These are phyloP conservation scores for Drosophila nikananu DNA, from an alignment of 1,140 invertebrate genomes.

Conservation along the genomic window DNA sequence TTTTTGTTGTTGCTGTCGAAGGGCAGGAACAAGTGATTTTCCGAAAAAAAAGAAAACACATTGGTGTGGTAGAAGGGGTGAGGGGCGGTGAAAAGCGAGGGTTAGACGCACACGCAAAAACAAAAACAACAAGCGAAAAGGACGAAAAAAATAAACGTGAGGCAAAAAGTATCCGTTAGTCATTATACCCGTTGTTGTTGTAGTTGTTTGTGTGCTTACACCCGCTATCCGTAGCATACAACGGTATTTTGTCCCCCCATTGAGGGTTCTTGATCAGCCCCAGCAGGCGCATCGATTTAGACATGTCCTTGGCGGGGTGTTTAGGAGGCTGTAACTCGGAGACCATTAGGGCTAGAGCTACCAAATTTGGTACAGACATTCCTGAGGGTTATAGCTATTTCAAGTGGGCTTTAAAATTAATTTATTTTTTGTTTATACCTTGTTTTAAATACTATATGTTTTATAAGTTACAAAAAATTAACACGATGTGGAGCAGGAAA, in stretches of 20 bases:
- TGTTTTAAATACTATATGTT: background rate
- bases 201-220: conserved; percentile 2
- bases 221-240: background rate
- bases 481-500: background rate
- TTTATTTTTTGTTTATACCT: background rate
- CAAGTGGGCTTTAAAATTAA: too few species aligned
- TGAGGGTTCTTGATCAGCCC: background rate
- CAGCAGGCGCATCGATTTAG: conserved; percentile 3
- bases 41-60: background rate
- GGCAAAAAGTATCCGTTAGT: conserved; percentile 69
- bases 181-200: conserved; percentile 54
- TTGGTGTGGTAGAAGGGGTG: too few species aligned
- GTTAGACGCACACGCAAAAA: conserved; percentile 35
- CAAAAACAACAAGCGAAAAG: conserved; percentile 31
- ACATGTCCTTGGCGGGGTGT: background rate
- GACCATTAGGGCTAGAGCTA: background rate
- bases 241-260: background rate
- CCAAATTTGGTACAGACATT: background rate
- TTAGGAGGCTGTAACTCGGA: background rate
- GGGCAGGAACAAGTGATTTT: conserved; percentile 29
- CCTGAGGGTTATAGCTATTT: background rate
- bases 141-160: background rate
- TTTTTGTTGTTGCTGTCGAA: conserved; percentile 41
- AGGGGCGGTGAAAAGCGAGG: background rate
- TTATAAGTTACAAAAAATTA: background rate